Conservation (phyloP, 2,797 vertebrate genomes). For the Poecile montanus region DNA sequence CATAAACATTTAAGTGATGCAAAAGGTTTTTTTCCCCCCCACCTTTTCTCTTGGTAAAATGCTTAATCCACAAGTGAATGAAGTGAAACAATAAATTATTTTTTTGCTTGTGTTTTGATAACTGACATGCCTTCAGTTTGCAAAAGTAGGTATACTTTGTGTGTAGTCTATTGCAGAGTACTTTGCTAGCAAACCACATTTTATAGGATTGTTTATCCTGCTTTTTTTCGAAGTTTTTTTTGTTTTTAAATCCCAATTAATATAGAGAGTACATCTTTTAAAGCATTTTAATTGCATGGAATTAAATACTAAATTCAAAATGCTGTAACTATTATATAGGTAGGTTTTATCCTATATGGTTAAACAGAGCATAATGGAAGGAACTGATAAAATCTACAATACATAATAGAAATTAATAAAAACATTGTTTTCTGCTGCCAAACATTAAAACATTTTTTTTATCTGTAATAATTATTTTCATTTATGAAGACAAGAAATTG, state of each 20-base stretch:
- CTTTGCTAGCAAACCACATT: background rate
- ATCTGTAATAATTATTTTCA: background rate
- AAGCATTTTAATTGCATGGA: background rate
- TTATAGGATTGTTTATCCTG: background rate
- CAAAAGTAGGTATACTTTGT: background rate
- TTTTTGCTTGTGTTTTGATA: background rate
- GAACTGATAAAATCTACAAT: background rate
- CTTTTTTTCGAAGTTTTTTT: background rate
- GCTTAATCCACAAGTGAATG: background rate
- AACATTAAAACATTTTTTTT: background rate
- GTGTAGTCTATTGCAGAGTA: background rate
- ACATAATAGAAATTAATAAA: background rate
- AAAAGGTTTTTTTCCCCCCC: accelerated
- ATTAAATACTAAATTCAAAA: background rate
- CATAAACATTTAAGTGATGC: background rate
- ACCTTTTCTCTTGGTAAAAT: background rate
- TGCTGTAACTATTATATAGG: background rate
- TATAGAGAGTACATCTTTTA: background rate
- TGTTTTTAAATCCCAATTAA: background rate
- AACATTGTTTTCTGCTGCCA: background rate
- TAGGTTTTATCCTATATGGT: background rate
- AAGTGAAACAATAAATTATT: background rate
- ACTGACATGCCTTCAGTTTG: background rate
- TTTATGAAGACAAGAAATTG: background rate
- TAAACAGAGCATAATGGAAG: background rate